These are phyloP conservation scores for Sardina pilchardus DNA, from an alignment of 2,113 vertebrate genomes.

Conservation along the genomic window DNA sequence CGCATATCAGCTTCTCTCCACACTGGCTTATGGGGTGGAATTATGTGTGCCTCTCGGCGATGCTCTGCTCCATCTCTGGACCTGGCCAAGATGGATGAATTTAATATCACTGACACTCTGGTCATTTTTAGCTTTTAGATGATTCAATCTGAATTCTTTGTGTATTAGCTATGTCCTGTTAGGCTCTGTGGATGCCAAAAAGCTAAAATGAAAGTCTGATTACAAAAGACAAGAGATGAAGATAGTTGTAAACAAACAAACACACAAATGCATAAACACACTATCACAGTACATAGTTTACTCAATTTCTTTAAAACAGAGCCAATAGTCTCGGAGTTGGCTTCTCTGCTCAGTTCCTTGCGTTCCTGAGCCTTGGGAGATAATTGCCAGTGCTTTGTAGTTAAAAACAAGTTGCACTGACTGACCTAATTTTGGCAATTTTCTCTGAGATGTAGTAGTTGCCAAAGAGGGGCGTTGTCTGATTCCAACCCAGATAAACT, in stretches of 20 bases:
- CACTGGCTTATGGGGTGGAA: background rate
- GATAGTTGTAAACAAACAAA: background rate
- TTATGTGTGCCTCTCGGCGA: background rate
- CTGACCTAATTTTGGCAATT: background rate
- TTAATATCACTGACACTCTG: background rate
- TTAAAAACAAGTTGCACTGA: background rate
- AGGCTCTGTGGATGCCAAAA: background rate
- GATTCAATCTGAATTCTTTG: background rate
- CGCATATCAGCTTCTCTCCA: background rate
- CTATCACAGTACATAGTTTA: background rate
- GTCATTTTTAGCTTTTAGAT: background rate
- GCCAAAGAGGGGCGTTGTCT: slow-evolving; percentile 10
- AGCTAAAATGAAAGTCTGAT: background rate
- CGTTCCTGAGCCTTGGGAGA: background rate
- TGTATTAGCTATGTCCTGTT: background rate
- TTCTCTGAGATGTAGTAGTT: background rate
- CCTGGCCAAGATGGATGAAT: background rate
- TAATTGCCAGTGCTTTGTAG: background rate
- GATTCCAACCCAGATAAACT: background rate
- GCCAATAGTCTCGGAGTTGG: background rate
- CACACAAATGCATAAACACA: background rate
- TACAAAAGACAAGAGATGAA: background rate
- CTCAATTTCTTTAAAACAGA: background rate
- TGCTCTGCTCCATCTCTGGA: background rate
- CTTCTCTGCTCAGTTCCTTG: background rate